Percentiles rank a stretch among this genome's conserved stretches.
Conservation (phyloP, 1,140 invertebrate species). For the Saxidomus purpurata region DNA sequence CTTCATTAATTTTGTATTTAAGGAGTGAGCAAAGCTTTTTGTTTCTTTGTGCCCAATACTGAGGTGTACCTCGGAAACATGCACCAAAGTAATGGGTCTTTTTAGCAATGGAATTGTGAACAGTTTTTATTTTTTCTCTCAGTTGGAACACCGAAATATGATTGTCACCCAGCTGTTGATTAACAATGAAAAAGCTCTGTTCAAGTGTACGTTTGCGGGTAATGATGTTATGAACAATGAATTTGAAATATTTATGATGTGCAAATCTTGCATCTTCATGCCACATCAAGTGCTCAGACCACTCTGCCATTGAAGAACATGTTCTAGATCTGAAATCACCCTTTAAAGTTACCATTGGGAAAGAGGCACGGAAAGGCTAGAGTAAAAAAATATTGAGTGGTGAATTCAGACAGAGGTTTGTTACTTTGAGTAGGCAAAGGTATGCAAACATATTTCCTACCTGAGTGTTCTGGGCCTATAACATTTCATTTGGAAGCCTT, state of each 20-base stretch:
- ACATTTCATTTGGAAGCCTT: no score
- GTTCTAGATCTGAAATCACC: conserved; percentile 10
- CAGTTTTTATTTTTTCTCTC: no score
- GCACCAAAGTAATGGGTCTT: conserved; percentile 64
- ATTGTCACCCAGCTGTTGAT: no score
- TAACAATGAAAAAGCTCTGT: no score
- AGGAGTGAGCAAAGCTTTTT: no score
- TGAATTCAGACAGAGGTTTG: conserved; percentile 67
- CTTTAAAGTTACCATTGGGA: conserved; percentile 44
- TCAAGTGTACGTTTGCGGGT: conserved; percentile 47
- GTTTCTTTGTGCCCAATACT: conserved; percentile 60
- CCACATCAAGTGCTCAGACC: neutral
- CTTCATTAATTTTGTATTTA: conserved; percentile 58
- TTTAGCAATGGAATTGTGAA: conserved; percentile 49
- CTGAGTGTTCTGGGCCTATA: conserved; percentile 1
- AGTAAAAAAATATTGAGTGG: conserved; percentile 64
- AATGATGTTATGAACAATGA: conserved; percentile 68
- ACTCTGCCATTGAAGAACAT: neutral
- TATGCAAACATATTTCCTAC: conserved; percentile 33
- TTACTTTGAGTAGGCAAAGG: conserved; percentile 65
- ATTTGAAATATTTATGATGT: neutral
- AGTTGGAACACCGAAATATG: no score
- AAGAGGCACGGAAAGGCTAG: conserved; percentile 68
- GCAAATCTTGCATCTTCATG: neutral
- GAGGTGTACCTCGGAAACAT: no score